These are phyloP conservation scores for Xiphophorus couchianus DNA, from an alignment of 2,113 vertebrate genomes.

Conservation along the genomic window DNA sequence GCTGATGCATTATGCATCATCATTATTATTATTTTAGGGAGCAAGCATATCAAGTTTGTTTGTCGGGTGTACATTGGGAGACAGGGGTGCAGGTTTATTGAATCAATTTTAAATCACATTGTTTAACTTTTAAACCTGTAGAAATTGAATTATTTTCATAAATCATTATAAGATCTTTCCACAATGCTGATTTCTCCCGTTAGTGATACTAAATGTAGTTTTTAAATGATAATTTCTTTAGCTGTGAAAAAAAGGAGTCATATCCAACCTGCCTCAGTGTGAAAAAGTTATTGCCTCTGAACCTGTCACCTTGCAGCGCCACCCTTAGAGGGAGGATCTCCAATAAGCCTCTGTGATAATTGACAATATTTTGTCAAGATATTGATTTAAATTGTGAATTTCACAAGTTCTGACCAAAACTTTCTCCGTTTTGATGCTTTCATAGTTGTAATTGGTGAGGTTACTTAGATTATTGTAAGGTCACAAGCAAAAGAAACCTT, in stretches of 20 bases:
- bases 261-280: no score
- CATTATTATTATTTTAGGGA: conserved; percentile 64
- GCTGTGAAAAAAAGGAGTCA: no score
- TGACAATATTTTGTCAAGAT: neutral
- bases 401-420: no score
- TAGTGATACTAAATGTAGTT: neutral
- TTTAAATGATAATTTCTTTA: no score
- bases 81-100: conserved; percentile 30
- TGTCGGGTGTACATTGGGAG: conserved; percentile 31
- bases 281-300: no score
- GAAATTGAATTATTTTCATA: neutral
- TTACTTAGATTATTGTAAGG: neutral
- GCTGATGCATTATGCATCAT: conserved; percentile 77
- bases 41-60: conserved; percentile 57
- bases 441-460: neutral
- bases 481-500: neutral
- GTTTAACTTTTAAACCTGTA: neutral
- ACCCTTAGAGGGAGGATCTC: neutral
- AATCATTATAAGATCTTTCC: neutral
- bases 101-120: conserved; percentile 10
- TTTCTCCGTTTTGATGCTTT: neutral
- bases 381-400: no score
- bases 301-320: neutral
- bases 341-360: neutral
- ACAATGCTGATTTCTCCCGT: neutral